Base-by-base conservation (phyloP, 2,797 vertebrate species). In the Chanos chanos region DNA sequence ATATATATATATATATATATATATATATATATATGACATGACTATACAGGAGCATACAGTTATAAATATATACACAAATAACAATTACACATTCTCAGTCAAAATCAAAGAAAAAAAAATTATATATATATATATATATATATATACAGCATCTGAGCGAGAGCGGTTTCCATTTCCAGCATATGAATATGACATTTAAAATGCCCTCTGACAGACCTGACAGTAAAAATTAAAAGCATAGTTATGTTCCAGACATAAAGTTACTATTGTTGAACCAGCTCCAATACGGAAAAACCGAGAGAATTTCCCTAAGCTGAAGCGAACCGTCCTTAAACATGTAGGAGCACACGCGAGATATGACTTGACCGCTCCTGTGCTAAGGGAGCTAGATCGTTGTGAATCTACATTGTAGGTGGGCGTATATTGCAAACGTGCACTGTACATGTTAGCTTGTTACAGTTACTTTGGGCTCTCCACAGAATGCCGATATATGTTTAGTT, bases 81-180 rank as follows among this genome's bases (percentile, higher is more conserved):
- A 47, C 47, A 70, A 28, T 51, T 40, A 51, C 43, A 13, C 24
- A 56, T 43, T 25, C 39, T 28, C 25, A 28, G 47, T 21, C 7
- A 57, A 43, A 25, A 45, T 15, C 21, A 49, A 6, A 49, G 1
- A 15, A 37, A 69, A 34, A 64, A 47, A 18, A 15, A 31, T 13
- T 21, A 51, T 41, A 76, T 60, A 65, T 36, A 36, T 16, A 30
- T 19, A 16, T 13, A 68, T 3, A 44, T 48, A 39, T 49, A 41
- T 67, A 70, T 71, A 57, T 69, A 58, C 28, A 60, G 44, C 44
- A 24, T 56, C 43, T 50, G 67, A 27, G 45, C 66, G 60, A 53
- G 41, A 73, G 59, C 25, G 28, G 58, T 41, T 50, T 57, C 40
- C 70, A 37, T 79, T 31, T 82, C 81, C 85, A 86, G 85, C 86